These are phyloP conservation scores for Alloplasta piceator DNA, from an alignment of 2,888 invertebrate genomes.

Conservation along the genomic window DNA sequence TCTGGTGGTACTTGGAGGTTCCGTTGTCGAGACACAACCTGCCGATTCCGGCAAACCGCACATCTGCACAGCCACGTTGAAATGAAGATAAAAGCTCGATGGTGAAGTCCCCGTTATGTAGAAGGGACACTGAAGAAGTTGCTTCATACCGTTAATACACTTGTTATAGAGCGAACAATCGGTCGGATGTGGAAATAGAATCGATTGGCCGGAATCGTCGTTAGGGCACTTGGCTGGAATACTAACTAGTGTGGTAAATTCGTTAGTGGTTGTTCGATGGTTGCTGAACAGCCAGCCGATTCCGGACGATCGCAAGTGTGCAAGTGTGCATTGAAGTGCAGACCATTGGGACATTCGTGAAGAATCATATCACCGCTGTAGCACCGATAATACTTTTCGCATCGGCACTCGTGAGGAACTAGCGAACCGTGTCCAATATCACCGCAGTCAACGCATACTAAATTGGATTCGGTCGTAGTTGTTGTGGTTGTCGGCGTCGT, in stretches of 20 bases:
- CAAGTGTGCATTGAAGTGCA: conserved; percentile 53
- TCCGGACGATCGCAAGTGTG: conserved; percentile 52
- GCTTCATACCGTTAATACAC: conserved; percentile 66
- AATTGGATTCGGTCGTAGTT: conserved; percentile 2
- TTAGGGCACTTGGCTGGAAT: conserved; percentile 62
- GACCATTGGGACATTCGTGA: conserved; percentile 48
- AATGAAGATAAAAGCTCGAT: conserved; percentile 35
- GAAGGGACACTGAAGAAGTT: conserved; percentile 51
- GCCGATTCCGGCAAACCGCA: conserved; percentile 65
- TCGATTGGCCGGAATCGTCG: conserved; percentile 41
- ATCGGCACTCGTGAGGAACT: conserved; percentile 68
- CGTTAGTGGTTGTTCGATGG: background rate
- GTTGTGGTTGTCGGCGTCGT: conserved; percentile 33
- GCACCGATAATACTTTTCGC: conserved; percentile 68
- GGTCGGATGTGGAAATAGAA: conserved; percentile 64
- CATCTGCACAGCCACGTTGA: conserved; percentile 53
- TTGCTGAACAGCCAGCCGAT: conserved; percentile 34
- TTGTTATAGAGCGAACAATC: conserved; percentile 68
- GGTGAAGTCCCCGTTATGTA: background rate
- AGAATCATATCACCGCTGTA: conserved; percentile 52
- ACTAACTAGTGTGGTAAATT: background rate
- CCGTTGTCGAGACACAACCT: conserved; percentile 40
- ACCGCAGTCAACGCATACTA: conserved; percentile 31
- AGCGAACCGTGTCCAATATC: conserved; percentile 31
- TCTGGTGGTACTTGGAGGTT: background rate